These are phyloP conservation scores for Lucifuga dentata DNA, from an alignment of 2,113 vertebrate genomes.

Conservation along the genomic window DNA sequence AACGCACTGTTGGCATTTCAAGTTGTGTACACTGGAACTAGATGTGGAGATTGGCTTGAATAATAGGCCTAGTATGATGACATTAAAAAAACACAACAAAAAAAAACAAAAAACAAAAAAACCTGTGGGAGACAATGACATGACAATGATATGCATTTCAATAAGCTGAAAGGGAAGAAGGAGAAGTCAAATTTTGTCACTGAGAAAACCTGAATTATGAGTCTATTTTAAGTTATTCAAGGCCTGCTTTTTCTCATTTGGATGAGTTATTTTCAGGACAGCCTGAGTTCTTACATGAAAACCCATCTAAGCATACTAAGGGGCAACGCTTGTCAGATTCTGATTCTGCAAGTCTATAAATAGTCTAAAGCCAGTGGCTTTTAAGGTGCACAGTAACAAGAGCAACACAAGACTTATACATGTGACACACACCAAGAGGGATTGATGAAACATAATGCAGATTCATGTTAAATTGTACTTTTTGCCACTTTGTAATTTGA, in stretches of 20 bases:
- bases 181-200: slow-evolving; percentile 50
- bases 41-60: slow-evolving; percentile 44
- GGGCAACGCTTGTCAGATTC: slow-evolving; percentile 71
- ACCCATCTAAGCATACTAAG: slow-evolving; percentile 60
- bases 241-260: slow-evolving; percentile 62
- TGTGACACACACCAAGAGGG: slow-evolving; percentile 49
- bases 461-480: slow-evolving; percentile 20
- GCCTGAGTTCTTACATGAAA: slow-evolving; percentile 62
- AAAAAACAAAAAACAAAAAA: slow-evolving; percentile 10
- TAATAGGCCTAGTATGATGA: slow-evolving; percentile 36
- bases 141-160: slow-evolving; percentile 66
- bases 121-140: slow-evolving; percentile 53
- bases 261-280: slow-evolving; percentile 68
- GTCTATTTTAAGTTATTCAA: slow-evolving; percentile 60
- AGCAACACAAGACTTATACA: slow-evolving; percentile 63
- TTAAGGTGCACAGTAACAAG: slow-evolving; percentile 63
- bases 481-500: slow-evolving; percentile 12
- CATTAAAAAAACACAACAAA: slow-evolving; percentile 20
- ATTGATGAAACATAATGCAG: slow-evolving; percentile 32
- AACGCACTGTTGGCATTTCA: slow-evolving; percentile 45
- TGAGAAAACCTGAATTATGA: slow-evolving; percentile 54
- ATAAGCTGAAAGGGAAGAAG: slow-evolving; percentile 55
- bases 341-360: slow-evolving; percentile 73
- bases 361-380: slow-evolving; percentile 68
- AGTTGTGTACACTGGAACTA: slow-evolving; percentile 54